Base-by-base conservation (phyloP, 2,797 vertebrate species). In the Rachycentron canadum region DNA sequence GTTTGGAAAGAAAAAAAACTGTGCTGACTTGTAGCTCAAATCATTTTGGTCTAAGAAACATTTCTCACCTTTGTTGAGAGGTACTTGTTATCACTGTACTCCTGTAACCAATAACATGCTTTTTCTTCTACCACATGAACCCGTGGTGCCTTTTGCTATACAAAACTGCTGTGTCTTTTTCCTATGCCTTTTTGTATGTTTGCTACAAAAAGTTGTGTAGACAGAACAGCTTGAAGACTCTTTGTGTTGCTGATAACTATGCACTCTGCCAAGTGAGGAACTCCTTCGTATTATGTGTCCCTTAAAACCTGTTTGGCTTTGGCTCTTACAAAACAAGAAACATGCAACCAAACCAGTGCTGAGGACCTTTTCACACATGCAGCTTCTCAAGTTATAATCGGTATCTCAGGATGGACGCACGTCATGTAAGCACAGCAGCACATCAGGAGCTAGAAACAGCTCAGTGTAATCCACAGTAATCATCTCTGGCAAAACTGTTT, bases 391-490 rank as follows among this genome's bases (percentile, higher is more conserved):
- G 58, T 77, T 52, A 76, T 79, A 69, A 56, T 56, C 69, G 64
- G 65, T 38, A 73, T 88, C 74, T 66, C 66, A 71, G 78, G 43
- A 60, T 2, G 4, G 65, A 74, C 49, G 55, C 69, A 58, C 28
- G 17, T 52, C 76, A 87, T 69, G 70, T 78, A 74, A 83, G 76
- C 63, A 76, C 62, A 73, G 84, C 32, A 82, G 68, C 78, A 83
- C 80, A 82, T 86, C 83, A 76, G 77, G 58, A 82, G 80, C 75
- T 78, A 30, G 58, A 84, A 71, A 68, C 79, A 78, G 84, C 84
- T 91, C 82, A 59, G 67, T 59, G 75, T 90, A 90, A 90, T 89
- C 89, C 87, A 55, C 58, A 56, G 70, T 90, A 88, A 91, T 92
- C 90, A 89, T 81, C 65, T 75, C 76, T 85, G 86, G 73, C 59